These are phyloP conservation scores for Desmophyllum pertusum DNA, from an alignment of 92 coral and sea anemone genomes.

Conservation along the genomic window DNA sequence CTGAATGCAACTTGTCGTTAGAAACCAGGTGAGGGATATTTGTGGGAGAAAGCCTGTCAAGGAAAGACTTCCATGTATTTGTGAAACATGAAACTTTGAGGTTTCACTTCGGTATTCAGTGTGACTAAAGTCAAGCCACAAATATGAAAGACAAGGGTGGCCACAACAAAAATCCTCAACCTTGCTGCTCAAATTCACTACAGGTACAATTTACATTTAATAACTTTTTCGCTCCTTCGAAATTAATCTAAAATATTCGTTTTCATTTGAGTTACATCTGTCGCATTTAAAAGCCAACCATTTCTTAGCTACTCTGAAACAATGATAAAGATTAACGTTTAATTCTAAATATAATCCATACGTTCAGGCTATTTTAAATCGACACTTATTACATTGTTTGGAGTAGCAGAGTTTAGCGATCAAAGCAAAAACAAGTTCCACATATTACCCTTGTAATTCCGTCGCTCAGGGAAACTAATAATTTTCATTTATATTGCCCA, in stretches of 20 bases:
- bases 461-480: conserved; percentile 14
- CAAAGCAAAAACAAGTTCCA: background rate
- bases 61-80: background rate
- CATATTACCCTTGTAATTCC: background rate
- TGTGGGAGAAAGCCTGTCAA: background rate
- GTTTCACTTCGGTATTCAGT: background rate
- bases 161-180: background rate
- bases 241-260: background rate
- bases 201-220: background rate
- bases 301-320: background rate
- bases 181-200: background rate
- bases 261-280: background rate
- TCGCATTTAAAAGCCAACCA: background rate
- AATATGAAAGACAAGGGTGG: background rate
- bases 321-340: background rate
- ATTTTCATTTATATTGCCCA: conserved; percentile 2
- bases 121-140: background rate
- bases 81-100: conserved; percentile 1
- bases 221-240: background rate
- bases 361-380: background rate
- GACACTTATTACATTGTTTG: background rate
- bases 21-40: background rate
- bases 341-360: background rate
- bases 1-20: background rate
- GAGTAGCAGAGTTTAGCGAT: conserved; percentile 14